Conservation (phyloP, 2,797 vertebrate species). For the Danio choprae region DNA sequence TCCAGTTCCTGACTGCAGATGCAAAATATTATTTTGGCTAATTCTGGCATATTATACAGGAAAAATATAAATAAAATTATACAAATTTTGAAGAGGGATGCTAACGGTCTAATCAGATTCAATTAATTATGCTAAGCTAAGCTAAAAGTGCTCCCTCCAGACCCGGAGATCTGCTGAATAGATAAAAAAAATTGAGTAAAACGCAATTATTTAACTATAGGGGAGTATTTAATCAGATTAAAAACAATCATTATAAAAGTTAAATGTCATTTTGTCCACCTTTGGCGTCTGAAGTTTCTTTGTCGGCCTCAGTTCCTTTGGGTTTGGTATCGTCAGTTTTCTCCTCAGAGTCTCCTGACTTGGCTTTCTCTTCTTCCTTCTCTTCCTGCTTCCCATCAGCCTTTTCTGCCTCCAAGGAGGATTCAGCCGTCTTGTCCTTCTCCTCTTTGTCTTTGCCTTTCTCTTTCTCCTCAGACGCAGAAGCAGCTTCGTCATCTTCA, state of each 20-base stretch:
- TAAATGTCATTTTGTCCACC: constrained; percentile 62
- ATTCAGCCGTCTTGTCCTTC: constrained; percentile 69
- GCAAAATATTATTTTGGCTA: too few species aligned
- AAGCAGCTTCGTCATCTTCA: constrained; percentile 71
- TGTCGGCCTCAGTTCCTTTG: constrained; percentile 71
- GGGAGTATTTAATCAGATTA: too few species aligned
- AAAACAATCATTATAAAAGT: background rate
- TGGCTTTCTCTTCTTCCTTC: constrained; percentile 46
- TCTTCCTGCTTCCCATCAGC: constrained; percentile 41
- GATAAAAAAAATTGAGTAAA: too few species aligned
- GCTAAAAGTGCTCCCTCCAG: too few species aligned
- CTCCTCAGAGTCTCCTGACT: constrained; percentile 64
- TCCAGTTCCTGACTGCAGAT: constrained; percentile 33
- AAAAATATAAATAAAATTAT: too few species aligned
- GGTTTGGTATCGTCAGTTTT: constrained; percentile 68
- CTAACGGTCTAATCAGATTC: too few species aligned
- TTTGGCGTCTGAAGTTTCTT: constrained; percentile 71
- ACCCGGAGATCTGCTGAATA: too few species aligned
- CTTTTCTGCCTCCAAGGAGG: constrained; percentile 72
- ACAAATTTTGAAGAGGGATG: too few species aligned
- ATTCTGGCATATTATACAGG: too few species aligned
- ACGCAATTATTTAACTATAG: too few species aligned
- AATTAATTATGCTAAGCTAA: too few species aligned
- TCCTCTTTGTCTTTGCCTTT: constrained; percentile 59
- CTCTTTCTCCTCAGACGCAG: constrained; percentile 56